These are phyloP conservation scores for Rhagophthalmus giganteus DNA, from an alignment of 2,888 invertebrate genomes.

Conservation along the genomic window DNA sequence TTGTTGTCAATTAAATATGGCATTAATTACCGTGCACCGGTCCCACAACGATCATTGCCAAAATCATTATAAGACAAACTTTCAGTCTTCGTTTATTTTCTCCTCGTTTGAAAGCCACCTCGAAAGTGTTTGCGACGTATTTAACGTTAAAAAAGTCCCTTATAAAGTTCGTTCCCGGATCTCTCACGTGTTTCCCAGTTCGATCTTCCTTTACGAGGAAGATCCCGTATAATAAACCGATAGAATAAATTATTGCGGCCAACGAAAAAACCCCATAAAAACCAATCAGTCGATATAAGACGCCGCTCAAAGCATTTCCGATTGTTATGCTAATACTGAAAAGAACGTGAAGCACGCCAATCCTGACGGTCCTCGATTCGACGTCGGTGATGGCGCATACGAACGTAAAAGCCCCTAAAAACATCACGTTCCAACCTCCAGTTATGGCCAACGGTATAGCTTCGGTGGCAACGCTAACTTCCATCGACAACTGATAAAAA, in stretches of 20 bases:
- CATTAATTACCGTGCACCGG: constrained; percentile 61
- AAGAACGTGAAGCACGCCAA: constrained; percentile 62
- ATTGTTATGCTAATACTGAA: constrained; percentile 59
- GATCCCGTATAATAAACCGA: constrained; percentile 57
- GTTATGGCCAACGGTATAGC: constrained; percentile 60
- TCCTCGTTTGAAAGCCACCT: constrained; percentile 58
- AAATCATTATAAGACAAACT: constrained; percentile 56
- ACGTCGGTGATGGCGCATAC: constrained; percentile 62
- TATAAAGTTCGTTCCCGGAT: constrained; percentile 15
- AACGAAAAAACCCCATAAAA: constrained; percentile 61
- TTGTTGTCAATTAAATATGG: too few species aligned
- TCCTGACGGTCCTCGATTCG: constrained; percentile 61
- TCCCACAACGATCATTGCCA: constrained; percentile 59
- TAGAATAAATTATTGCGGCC: constrained; percentile 53
- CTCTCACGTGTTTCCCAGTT: background rate
- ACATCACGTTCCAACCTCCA: constrained; percentile 61
- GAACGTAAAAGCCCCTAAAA: constrained; percentile 64
- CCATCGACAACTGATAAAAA: constrained; percentile 60
- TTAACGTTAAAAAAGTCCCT: constrained; percentile 53
- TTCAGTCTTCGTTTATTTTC: constrained; percentile 54
- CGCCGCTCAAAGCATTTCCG: constrained; percentile 58
- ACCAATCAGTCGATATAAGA: constrained; percentile 55
- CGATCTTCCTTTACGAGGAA: constrained; percentile 53
- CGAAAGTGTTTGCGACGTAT: constrained; percentile 58
- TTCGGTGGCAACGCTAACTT: constrained; percentile 59